Base-by-base conservation (phyloP, 2,797 vertebrate genomes). In the Paguma larvata region DNA sequence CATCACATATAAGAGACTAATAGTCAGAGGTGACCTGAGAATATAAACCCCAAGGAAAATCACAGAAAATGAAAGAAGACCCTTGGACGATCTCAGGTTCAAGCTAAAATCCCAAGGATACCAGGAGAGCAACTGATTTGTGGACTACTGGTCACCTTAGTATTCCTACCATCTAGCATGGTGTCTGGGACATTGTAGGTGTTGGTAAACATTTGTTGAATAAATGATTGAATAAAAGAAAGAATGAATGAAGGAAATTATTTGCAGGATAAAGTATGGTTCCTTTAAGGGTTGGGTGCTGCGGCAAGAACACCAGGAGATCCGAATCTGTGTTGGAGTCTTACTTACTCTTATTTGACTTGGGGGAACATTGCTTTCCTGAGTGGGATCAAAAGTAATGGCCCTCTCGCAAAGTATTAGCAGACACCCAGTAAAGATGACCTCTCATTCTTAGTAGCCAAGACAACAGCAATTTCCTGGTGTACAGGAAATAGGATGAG, bases 401-500 rank as follows among this genome's bases (percentile, higher is more conserved):
- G n/a, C 32, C 41, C 23, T 59, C 23, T 93, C 65, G 38, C 19
- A 53, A 67, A 70, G 18, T 12, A 34, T 73, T 51, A 82, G 30
- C 13, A 23, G 59, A 21, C 11, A 51, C 34, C 27, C 41, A 23
- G 0, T 23, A 44, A 72, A 62, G 14, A 59, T 59, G 56, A 19
- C 53, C 25, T 10, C n/a, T 46, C n/a, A 25, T 77, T 19, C 25
- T 59, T 65, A 21, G 12, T 65, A 38, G 1, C 16, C 18, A 65
- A 38, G 18, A 56, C 51, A 30, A 5, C 1, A 30, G 48, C 16
- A 56, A 44, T n/a, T n/a, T n/a, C 7, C 11, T 46, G 59, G n/a
- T 48, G 34, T 15, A 5, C 10, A 19, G 27, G 30, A 34, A 0
- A 5, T 6, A 18, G 4, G 6, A 14, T 8, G 5, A 14, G 75